Evolutionary conservation across 1,140 invertebrate species (phyloP).

Genomic region (Pectinophora gossypiella): DNA sequence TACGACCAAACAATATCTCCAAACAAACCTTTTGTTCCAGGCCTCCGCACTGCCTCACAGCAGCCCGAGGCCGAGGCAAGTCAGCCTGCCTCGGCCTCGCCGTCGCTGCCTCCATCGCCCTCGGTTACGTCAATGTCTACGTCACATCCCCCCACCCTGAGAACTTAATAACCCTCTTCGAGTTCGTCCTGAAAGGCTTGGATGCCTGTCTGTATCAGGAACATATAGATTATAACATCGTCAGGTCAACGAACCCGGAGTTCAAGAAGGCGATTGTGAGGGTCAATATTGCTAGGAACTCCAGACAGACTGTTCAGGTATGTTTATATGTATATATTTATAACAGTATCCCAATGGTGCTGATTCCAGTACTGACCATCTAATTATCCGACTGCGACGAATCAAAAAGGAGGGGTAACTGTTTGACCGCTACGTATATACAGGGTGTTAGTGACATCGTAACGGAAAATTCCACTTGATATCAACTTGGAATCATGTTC

Average conservation of each 20-base stretch:
- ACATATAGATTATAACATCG: conserved; percentile 96
- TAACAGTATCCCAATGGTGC: too few species aligned
- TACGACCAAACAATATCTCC: too few species aligned
- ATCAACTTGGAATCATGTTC: too few species aligned
- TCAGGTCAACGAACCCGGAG: conserved; percentile 97
- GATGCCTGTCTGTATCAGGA: conserved; percentile 97
- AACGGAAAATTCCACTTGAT: too few species aligned
- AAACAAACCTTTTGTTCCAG: too few species aligned
- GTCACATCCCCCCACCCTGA: conserved; percentile 98
- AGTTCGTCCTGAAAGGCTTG: conserved; percentile 98
- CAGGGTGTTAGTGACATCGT: too few species aligned
- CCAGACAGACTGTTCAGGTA: conserved; percentile 97
- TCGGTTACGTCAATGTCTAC: conserved; percentile 98
- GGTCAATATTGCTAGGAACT: conserved; percentile 93
- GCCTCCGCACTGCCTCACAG: conserved; percentile 96
- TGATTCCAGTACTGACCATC: too few species aligned
- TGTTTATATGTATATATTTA: too few species aligned
- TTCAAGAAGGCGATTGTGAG: conserved; percentile 97
- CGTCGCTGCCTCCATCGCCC: conserved; percentile 89
- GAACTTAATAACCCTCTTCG: conserved; percentile 98
- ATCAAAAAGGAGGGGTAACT: too few species aligned
- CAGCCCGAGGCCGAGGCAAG: conserved; percentile 97
- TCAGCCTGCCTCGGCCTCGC: conserved; percentile 98
- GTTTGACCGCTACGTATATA: too few species aligned
- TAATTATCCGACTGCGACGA: too few species aligned